These are phyloP conservation scores for Blennius ocellaris DNA, from an alignment of 2,113 vertebrate species.

Conservation along the genomic window DNA sequence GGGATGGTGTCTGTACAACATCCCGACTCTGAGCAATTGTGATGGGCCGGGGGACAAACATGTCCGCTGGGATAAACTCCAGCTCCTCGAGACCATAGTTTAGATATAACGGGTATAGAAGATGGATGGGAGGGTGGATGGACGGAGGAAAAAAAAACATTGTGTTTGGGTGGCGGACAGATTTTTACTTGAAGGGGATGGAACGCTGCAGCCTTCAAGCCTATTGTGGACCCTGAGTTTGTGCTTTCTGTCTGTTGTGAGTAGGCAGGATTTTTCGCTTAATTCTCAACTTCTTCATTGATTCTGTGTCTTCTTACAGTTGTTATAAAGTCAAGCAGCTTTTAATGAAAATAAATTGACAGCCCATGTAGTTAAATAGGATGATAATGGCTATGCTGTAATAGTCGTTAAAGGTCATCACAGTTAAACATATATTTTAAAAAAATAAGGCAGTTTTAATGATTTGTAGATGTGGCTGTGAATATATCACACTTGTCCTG, in stretches of 20 bases:
- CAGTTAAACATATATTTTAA: constrained; percentile 29
- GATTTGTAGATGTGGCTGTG: constrained; percentile 32
- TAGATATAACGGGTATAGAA: no score
- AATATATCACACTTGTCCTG: constrained; percentile 29
- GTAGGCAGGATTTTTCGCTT: constrained; percentile 2
- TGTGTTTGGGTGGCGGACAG: background rate
- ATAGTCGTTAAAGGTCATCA: constrained; percentile 19
- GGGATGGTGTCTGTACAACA: background rate
- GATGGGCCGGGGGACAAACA: background rate
- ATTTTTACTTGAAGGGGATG: background rate
- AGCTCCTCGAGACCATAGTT: no score
- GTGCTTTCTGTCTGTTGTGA: background rate
- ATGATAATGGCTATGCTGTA: background rate
- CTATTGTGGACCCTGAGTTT: background rate
- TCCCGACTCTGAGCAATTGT: constrained; percentile 14
- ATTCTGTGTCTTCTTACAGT: constrained; percentile 41
- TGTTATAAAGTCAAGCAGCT: constrained; percentile 25
- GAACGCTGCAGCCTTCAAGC: constrained; percentile 9
- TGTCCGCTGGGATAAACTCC: no score
- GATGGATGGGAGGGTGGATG: no score
- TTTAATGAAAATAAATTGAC: constrained; percentile 46
- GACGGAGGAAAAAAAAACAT: background rate
- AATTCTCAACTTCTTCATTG: constrained; percentile 18
- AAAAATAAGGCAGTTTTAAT: constrained; percentile 26
- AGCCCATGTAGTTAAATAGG: background rate